Evolutionary conservation across 1,140 invertebrate species (phyloP).

Genomic region (Sycophaga agraensis): DNA sequence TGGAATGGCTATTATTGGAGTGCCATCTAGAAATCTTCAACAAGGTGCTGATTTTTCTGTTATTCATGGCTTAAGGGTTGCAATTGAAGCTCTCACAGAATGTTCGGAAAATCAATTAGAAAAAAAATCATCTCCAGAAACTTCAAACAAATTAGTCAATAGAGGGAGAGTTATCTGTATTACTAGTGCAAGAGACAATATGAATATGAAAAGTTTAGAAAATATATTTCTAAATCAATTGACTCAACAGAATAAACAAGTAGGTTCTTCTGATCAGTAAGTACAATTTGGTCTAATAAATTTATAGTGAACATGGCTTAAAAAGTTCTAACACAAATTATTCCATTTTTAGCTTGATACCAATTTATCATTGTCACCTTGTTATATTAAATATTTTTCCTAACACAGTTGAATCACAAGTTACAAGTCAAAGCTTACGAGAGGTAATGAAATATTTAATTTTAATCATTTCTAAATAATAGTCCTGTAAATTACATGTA

Average conservation of each 20-base stretch:
- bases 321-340: not conserved
- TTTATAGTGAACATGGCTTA: not conserved
- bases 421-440: conserved; percentile 67
- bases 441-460: conserved; percentile 57
- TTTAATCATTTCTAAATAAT: not conserved
- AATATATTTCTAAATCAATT: conserved; percentile 81
- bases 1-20: conserved; percentile 71
- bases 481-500: conserved; percentile 1
- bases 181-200: conserved; percentile 81
- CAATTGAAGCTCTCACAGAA: conserved; percentile 82
- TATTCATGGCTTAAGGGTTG: conserved; percentile 82
- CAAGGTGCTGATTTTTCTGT: conserved; percentile 68
- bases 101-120: conserved; percentile 73
- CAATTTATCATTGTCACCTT: conserved; percentile 84
- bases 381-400: conserved; percentile 87
- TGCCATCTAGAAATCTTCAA: conserved; percentile 62
- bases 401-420: conserved; percentile 71
- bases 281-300: conserved; percentile 32
- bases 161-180: conserved; percentile 86
- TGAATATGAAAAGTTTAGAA: conserved; percentile 79
- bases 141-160: conserved; percentile 63
- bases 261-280: conserved; percentile 63
- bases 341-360: conserved; percentile 62
- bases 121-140: conserved; percentile 62
- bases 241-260: conserved; percentile 78